A percentile compares a stretch with the other conserved stretches of the same genome.
phyloP scores from a whole-genome alignment of 1,140 invertebrate species.

The Microplitis demolitor region DNA sequence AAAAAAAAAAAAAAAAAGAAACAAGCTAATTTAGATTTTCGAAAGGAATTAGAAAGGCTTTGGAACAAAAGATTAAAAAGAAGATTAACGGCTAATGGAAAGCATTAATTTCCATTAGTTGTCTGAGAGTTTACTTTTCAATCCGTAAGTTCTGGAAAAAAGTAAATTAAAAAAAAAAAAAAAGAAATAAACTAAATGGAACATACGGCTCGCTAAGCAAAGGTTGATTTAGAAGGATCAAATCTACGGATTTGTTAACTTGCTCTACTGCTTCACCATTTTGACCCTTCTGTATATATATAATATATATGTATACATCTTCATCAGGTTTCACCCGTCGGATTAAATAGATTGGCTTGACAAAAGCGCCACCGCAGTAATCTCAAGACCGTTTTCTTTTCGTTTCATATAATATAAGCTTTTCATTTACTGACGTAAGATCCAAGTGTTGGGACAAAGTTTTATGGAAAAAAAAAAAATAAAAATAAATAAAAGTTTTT shows the following conservation, averaged over 20 bases:
- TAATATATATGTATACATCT: not conserved
- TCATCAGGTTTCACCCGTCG: constrained; percentile 3
- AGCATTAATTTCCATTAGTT: too few relatives aligned
- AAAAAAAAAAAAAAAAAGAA: too few relatives aligned
- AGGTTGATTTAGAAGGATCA: constrained; percentile 8
- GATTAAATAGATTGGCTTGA: constrained; percentile 17
- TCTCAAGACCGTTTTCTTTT: constrained; percentile 21
- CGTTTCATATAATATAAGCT: not conserved
- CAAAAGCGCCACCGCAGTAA: not conserved
- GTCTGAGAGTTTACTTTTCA: too few relatives aligned
- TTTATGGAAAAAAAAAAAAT: not conserved
- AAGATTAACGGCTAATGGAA: too few relatives aligned
- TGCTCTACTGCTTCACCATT: not conserved
- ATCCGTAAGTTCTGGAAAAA: not conserved
- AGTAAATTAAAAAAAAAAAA: not conserved
- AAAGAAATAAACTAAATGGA: not conserved
- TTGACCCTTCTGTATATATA: not conserved
- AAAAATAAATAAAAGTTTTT: not conserved
- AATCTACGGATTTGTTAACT: constrained; percentile 4
- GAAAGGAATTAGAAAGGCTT: too few relatives aligned
- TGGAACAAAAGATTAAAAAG: too few relatives aligned
- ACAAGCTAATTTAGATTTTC: too few relatives aligned
- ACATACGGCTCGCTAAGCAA: not conserved
- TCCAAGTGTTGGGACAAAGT: not conserved
- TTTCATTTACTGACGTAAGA: not conserved